Conservation (phyloP, 35 echinoderm and acorn worm species). For the Heliocidaris erythrogramma region DNA sequence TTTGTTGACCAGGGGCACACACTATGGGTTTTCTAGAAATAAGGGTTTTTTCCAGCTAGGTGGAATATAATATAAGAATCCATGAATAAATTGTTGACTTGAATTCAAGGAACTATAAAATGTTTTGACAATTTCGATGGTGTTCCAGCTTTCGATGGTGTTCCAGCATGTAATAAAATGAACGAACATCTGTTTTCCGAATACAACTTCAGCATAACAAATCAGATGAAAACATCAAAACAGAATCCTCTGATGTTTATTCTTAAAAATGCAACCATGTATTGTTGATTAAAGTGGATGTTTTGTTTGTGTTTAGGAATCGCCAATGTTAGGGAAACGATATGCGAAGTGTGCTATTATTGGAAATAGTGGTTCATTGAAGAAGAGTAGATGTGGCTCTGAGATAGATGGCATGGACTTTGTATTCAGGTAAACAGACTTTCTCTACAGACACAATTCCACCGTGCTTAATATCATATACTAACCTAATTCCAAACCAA, state of each 20-base stretch:
- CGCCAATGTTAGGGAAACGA: background rate
- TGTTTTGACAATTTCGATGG: background rate
- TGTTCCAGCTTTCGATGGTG: too few relatives aligned
- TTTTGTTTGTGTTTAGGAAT: background rate
- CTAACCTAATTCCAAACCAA: too few relatives aligned
- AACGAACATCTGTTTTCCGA: background rate
- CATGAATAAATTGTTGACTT: too few relatives aligned
- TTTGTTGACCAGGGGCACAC: too few relatives aligned
- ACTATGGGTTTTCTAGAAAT: too few relatives aligned
- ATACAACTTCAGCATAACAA: background rate
- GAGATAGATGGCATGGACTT: conserved; percentile 40
- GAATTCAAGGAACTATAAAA: background rate
- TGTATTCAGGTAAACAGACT: conserved; percentile 43
- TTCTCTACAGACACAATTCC: too few relatives aligned
- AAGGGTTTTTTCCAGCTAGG: too few relatives aligned
- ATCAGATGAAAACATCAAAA: background rate
- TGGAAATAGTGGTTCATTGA: background rate
- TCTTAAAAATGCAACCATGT: background rate
- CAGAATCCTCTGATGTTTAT: background rate
- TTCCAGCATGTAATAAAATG: background rate
- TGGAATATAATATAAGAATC: too few relatives aligned
- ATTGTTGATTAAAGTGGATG: background rate
- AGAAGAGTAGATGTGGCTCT: conserved; percentile 30
- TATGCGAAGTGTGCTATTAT: background rate
- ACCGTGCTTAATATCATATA: too few relatives aligned